Base-by-base conservation (phyloP, 2,113 vertebrate genomes). In the Vombatus ursinus region DNA sequence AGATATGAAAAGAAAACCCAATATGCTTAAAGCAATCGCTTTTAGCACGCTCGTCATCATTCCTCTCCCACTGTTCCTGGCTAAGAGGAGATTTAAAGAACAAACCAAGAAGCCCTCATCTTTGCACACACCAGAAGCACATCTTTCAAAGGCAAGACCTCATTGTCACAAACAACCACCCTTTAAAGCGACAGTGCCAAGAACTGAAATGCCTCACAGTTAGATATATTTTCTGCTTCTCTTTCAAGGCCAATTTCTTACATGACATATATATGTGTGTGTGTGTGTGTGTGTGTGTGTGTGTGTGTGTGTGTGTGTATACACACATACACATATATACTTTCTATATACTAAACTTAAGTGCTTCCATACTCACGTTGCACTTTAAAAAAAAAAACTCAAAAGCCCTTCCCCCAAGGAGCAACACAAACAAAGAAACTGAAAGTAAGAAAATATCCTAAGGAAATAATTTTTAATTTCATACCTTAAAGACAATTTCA, bases 1-100 rank as follows among this genome's bases (percentile, higher is more conserved):
- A 97, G 51, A 95, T 97, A 96, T 96, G 97, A 98, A 98, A 98
- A 95, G 98, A 95, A 97, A 98, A 97, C 95, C 93, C 98, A 98
- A 97, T 57, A 97, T 0, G 96, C 98, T 98, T 98, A 98, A 97
- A 98, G 97, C 95, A 98, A 98, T 98, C 97, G 31, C 97, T 97
- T 98, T 98, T 96, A 97, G 92, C 95, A 97, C 54, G 97, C 97
- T 98, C 92, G 95, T 98, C 96, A 93, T 68, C 93, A 37, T 95
- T 96, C 90, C 94, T 97, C 77, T 97, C 93, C 68, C 52, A 94
- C 77, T 96, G 95, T 61, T 97, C 54, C 48, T 94, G 57, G 90
- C 52, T 90, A 91, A 96, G 96, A 95, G 95, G 1, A 0, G 47
- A 47, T 25, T 96, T 97, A 97, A 95, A 91, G 52, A 91, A 48